phyloP scores from a whole-genome alignment of 2,797 vertebrate genomes.

The Acrossocheilus fasciatus region DNA sequence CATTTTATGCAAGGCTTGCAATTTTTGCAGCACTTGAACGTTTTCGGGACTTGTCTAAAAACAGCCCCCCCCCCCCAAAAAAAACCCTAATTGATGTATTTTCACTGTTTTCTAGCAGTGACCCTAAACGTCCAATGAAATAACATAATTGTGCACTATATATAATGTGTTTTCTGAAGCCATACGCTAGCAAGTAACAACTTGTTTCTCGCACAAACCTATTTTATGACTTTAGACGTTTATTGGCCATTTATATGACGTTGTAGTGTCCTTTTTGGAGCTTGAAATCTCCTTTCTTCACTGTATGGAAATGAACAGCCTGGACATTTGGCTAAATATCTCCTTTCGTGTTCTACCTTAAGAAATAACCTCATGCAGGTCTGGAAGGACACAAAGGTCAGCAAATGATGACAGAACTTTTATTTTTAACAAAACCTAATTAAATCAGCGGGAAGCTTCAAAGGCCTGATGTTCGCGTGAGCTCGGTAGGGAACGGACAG shows the following conservation, averaged over 20 bases:
- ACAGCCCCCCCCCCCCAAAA: not conserved
- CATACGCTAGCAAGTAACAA: not conserved
- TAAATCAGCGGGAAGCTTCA: not conserved
- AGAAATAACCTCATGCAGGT: not conserved
- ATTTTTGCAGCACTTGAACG: not conserved
- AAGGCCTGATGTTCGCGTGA: not conserved
- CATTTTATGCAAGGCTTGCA: not conserved
- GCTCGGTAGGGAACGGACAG: not conserved
- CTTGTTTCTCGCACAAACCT: not conserved
- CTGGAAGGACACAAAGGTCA: not conserved
- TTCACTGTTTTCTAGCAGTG: not conserved
- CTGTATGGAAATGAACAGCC: not conserved
- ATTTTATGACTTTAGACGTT: too few species aligned
- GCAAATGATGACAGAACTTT: not conserved
- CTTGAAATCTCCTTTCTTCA: not conserved
- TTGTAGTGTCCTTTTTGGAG: not conserved
- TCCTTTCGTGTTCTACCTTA: not conserved
- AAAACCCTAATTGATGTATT: not conserved
- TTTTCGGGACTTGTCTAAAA: too few species aligned
- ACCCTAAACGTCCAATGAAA: not conserved
- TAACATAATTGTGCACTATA: not conserved
- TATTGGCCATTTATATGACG: too few species aligned
- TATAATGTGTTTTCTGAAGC: not conserved
- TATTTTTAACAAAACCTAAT: not conserved
- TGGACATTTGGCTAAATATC: not conserved